Conservation (phyloP, 2,888 invertebrate genomes). For the Ormyrus rosae region DNA sequence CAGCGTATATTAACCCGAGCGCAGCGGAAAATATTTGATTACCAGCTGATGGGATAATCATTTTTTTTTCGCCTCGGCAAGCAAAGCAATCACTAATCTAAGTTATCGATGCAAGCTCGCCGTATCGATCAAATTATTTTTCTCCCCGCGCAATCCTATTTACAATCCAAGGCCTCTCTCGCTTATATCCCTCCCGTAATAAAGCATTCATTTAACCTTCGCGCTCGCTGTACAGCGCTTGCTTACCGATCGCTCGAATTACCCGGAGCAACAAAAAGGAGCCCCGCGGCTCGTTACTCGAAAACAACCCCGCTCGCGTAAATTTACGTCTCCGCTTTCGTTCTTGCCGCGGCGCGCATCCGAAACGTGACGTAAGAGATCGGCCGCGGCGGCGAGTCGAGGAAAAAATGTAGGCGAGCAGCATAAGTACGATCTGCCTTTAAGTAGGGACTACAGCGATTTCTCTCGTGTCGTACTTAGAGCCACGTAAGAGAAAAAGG, state of each 20-base stretch:
- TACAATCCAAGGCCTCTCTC: conserved; percentile 40
- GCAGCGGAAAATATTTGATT: conserved; percentile 40
- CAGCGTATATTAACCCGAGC: not conserved
- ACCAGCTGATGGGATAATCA: conserved; percentile 33
- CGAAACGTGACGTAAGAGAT: conserved; percentile 21
- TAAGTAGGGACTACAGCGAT: conserved; percentile 14
- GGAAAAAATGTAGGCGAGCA: not conserved
- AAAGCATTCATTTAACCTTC: conserved; percentile 42
- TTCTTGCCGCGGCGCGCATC: conserved; percentile 14
- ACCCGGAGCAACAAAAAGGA: not conserved
- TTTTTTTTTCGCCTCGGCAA: conserved; percentile 35
- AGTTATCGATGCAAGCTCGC: conserved; percentile 42
- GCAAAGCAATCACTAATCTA: conserved; percentile 38
- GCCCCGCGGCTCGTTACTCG: conserved; percentile 1
- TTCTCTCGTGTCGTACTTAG: conserved; percentile 44
- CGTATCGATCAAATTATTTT: conserved; percentile 47
- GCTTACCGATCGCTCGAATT: conserved; percentile 6
- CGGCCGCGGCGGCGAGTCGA: not conserved
- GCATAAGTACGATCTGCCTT: conserved; percentile 26
- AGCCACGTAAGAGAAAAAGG: conserved; percentile 11
- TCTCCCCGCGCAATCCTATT: conserved; percentile 30
- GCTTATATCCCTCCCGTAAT: conserved; percentile 6
- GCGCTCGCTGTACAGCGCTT: conserved; percentile 1
- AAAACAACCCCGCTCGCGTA: conserved; percentile 25
- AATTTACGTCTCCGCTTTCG: conserved; percentile 1